phyloP scores from a whole-genome alignment of 2,797 vertebrate genomes.

The Enteromius thamalakanensis region DNA sequence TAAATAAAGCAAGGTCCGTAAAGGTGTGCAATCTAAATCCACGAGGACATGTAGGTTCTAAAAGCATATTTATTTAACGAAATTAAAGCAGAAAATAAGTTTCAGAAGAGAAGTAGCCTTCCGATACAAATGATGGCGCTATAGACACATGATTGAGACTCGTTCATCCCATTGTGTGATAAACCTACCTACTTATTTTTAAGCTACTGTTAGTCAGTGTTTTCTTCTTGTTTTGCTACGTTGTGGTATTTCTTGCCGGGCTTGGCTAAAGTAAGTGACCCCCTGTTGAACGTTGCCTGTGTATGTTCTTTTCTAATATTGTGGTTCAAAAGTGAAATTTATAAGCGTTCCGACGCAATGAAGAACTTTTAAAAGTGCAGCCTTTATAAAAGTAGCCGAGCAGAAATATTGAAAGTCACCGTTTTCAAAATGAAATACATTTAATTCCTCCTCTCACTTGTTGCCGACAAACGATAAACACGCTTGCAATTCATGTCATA shows the following conservation, averaged over 20 bases:
- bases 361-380: not conserved
- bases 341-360: not conserved
- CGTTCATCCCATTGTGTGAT: not conserved
- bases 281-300: not conserved
- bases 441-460: not conserved
- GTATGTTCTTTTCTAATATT: not conserved
- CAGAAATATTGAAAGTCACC: not conserved
- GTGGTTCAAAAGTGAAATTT: not conserved
- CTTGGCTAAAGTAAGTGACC: not conserved
- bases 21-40: not conserved
- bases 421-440: not conserved
- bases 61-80: not conserved
- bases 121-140: conserved; percentile 55
- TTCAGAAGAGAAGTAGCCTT: not conserved
- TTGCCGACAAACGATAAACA: not conserved
- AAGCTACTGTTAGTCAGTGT: not conserved
- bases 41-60: not conserved
- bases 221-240: not conserved
- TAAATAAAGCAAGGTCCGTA: not conserved
- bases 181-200: not conserved
- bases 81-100: not conserved
- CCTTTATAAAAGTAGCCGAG: not conserved
- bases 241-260: not conserved
- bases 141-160: conserved; percentile 16
- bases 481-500: not conserved